These are phyloP conservation scores for Cyanoderma ruficeps DNA, from an alignment of 2,113 vertebrate genomes.

Conservation along the genomic window DNA sequence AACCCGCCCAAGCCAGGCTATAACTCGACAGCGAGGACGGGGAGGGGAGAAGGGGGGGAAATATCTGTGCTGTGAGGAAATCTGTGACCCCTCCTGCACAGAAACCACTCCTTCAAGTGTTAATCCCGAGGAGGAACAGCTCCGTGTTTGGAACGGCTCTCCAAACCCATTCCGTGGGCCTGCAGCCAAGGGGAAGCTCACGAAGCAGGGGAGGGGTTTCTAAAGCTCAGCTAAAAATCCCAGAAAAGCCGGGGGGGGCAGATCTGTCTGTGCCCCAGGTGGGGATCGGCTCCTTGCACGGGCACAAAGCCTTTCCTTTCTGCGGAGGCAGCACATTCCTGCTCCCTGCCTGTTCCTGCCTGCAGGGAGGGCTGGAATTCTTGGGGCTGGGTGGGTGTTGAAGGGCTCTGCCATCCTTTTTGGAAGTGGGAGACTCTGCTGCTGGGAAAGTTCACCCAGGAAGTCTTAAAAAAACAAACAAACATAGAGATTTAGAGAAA, in stretches of 20 bases:
- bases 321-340: constrained; percentile 11
- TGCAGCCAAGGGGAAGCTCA: not conserved
- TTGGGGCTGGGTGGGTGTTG: not conserved
- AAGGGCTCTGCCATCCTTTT: not conserved
- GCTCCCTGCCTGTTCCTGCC: not conserved
- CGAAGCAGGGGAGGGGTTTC: not conserved
- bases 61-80: not conserved
- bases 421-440: not conserved
- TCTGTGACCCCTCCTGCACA: not conserved
- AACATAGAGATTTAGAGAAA: not conserved
- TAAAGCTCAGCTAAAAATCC: not conserved
- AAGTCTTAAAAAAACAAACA: not conserved
- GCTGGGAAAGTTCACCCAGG: not conserved
- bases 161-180: not conserved
- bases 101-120: constrained; percentile 29
- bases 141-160: not conserved
- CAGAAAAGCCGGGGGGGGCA: not conserved
- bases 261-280: not conserved
- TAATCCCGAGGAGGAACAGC: not conserved
- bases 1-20: not conserved
- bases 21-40: rapidly evolving
- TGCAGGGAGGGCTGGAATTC: not conserved
- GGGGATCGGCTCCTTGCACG: not conserved
- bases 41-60: not conserved
- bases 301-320: not conserved